Percentiles rank a stretch among this genome's conserved stretches.
phyloP scores from a whole-genome alignment of 1,140 invertebrate species.

The Ips typographus region DNA sequence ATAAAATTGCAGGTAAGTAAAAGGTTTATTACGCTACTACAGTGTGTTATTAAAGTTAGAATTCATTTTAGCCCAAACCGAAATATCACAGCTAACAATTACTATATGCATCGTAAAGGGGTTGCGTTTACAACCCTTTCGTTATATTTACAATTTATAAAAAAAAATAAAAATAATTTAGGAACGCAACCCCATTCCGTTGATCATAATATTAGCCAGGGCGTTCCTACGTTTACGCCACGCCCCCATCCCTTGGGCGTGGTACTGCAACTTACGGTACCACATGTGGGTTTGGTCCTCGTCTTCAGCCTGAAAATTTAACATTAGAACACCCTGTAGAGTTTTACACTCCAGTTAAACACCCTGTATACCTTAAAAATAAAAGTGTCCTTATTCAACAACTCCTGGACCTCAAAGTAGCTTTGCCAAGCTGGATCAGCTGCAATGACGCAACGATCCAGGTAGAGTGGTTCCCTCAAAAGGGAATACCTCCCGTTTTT shows the following conservation, averaged over 20 bases:
- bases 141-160: neutral
- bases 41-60: no score
- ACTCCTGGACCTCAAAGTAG: constrained; percentile 94
- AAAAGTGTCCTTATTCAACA: constrained; percentile 89
- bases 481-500: constrained; percentile 86
- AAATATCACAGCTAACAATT: constrained; percentile 54
- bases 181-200: constrained; percentile 67
- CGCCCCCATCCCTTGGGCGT: constrained; percentile 84
- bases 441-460: constrained; percentile 88
- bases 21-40: no score
- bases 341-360: neutral
- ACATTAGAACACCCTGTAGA: neutral
- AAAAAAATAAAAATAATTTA: constrained; percentile 35
- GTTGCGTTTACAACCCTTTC: no score
- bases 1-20: no score
- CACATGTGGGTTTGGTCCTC: constrained; percentile 80
- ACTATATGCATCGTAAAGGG: constrained; percentile 36
- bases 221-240: constrained; percentile 91
- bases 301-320: constrained; percentile 70
- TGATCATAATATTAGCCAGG: constrained; percentile 94
- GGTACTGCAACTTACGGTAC: constrained; percentile 86
- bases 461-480: constrained; percentile 83
- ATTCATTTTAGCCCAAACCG: constrained; percentile 18
- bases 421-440: constrained; percentile 84
- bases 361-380: constrained; percentile 81